Conservation (phyloP, 2,797 vertebrate species). For the Sebastes flavidus region DNA sequence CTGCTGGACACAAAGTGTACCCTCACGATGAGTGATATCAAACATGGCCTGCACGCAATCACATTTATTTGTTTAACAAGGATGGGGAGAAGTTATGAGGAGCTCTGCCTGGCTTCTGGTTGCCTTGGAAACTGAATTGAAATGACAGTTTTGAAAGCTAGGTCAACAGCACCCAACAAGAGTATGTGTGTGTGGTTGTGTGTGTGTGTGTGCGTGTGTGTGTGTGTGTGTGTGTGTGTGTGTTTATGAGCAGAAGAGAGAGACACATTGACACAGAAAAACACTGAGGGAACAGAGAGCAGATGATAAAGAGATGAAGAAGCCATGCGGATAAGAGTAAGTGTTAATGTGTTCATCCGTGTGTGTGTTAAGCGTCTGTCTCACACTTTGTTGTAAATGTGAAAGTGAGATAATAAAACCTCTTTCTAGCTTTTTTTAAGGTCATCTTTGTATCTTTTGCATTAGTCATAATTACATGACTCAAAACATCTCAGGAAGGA, state of each 20-base stretch:
- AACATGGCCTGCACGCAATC: slow-evolving; percentile 4
- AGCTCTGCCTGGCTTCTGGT: slow-evolving; percentile 26
- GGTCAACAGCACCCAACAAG: slow-evolving; percentile 35
- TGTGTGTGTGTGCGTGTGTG: background rate
- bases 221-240: background rate
- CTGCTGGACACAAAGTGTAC: slow-evolving; percentile 33
- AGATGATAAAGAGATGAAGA: background rate
- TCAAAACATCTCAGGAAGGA: background rate
- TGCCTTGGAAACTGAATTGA: slow-evolving; percentile 51
- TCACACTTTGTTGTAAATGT: background rate
- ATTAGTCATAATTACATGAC: slow-evolving; percentile 5
- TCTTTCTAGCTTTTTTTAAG: background rate
- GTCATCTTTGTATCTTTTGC: background rate
- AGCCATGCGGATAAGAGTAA: background rate
- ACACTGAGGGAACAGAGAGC: background rate
- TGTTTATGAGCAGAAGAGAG: background rate
- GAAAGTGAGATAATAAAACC: background rate
- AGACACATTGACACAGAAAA: background rate
- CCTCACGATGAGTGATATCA: background rate
- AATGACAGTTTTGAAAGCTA: slow-evolving; percentile 39
- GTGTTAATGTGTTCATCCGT: background rate
- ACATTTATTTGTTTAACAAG: slow-evolving; percentile 38
- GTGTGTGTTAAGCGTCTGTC: background rate
- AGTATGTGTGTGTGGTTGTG: background rate
- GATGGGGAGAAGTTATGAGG: slow-evolving; percentile 33